Percentiles rank a stretch among this genome's conserved stretches.
These are phyloP conservation scores for Nothoprocta perdicaria DNA, from an alignment of 2,113 vertebrate species.

Conservation along the genomic window DNA sequence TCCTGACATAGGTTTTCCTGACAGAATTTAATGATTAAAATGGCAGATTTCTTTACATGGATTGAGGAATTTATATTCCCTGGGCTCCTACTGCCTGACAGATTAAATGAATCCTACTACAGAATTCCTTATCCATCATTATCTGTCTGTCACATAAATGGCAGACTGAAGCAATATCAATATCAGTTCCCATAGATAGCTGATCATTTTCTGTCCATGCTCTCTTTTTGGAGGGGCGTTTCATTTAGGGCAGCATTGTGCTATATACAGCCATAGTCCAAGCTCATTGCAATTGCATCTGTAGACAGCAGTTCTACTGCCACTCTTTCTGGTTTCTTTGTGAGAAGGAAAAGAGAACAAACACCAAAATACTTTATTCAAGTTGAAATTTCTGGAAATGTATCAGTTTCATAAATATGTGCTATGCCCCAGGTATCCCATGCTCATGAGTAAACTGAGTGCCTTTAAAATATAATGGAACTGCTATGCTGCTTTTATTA, in stretches of 20 bases:
- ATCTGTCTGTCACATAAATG: conserved; percentile 10
- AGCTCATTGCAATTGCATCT: conserved; percentile 9
- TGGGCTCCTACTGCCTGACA: background rate
- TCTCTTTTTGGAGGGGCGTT: background rate
- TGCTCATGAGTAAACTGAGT: background rate
- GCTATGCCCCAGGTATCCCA: background rate
- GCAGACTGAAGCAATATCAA: background rate
- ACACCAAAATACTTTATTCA: background rate
- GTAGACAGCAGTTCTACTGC: background rate
- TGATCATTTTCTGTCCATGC: background rate
- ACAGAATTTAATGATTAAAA: background rate
- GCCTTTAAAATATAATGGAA: background rate
- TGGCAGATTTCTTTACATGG: background rate
- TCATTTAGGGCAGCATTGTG: background rate
- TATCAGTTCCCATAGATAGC: background rate
- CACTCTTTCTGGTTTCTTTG: background rate
- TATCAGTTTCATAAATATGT: background rate
- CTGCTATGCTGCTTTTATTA: background rate
- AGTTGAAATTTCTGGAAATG: background rate
- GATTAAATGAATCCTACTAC: conserved; percentile 14
- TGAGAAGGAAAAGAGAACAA: background rate
- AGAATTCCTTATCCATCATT: background rate
- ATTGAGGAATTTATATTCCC: background rate
- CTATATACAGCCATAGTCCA: background rate
- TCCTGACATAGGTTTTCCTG: background rate